Conservation (phyloP, 2,888 invertebrate genomes). For the Cryptocephalus moraei region DNA sequence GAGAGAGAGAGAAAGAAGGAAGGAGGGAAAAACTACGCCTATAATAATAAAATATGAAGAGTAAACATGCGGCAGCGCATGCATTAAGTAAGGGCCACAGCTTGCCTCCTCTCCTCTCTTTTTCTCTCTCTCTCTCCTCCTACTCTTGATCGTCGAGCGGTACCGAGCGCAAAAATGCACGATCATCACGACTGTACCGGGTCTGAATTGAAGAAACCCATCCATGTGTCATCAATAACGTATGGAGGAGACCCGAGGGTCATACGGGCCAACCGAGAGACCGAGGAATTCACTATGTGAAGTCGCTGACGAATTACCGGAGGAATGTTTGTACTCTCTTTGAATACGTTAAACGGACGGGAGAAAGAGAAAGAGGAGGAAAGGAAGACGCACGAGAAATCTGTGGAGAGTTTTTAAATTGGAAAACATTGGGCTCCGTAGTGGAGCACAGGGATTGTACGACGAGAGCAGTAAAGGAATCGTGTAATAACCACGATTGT, state of each 20-base stretch:
- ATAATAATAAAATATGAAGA: background rate
- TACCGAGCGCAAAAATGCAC: background rate
- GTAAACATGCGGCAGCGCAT: constrained; percentile 24
- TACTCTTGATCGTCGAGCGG: background rate
- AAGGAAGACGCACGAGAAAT: too few species aligned
- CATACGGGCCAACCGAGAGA: constrained; percentile 22
- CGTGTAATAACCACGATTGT: too few species aligned
- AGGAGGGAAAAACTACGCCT: too few species aligned
- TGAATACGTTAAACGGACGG: too few species aligned
- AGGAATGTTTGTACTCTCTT: too few species aligned
- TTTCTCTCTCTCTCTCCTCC: constrained; percentile 6
- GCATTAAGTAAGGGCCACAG: constrained; percentile 10
- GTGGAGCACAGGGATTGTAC: too few species aligned
- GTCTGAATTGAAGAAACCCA: constrained; percentile 21
- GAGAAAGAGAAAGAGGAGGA: too few species aligned
- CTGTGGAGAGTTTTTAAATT: too few species aligned
- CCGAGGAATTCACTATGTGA: constrained; percentile 17
- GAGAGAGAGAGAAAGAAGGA: too few species aligned
- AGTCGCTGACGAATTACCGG: constrained; percentile 12
- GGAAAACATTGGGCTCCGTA: too few species aligned
- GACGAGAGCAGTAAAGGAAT: too few species aligned
- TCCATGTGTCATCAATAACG: constrained; percentile 28
- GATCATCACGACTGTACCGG: constrained; percentile 2
- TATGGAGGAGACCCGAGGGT: constrained; percentile 25
- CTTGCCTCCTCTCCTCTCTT: too few species aligned